Percentiles rank a stretch among this genome's conserved stretches.
phyloP scores from a whole-genome alignment of 2,888 invertebrate species.

The Rhopalosiphum nymphaeae region DNA sequence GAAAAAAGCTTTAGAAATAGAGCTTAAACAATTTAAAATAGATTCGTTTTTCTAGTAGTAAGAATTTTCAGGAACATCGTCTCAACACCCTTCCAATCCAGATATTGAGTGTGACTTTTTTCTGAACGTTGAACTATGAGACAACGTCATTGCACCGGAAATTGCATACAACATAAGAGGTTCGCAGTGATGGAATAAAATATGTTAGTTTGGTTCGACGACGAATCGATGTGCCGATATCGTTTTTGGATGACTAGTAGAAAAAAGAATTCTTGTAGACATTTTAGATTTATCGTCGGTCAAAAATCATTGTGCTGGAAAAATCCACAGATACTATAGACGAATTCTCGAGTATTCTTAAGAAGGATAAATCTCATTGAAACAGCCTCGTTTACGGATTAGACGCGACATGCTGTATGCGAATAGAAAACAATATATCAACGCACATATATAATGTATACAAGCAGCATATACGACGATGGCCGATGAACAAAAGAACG shows the following conservation, averaged over 20 bases:
- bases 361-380: not conserved
- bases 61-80: not conserved
- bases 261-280: not conserved
- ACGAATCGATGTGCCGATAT: not conserved
- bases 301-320: not conserved
- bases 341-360: not conserved
- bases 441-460: not conserved
- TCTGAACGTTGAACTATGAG: not conserved
- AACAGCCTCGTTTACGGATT: not conserved
- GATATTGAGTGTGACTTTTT: not conserved
- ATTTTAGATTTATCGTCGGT: constrained; percentile 6
- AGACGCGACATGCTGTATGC: not conserved
- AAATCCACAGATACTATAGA: not conserved
- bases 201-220: not conserved
- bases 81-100: not conserved
- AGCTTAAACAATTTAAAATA: not conserved
- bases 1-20: not conserved
- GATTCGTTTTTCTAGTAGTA: not conserved
- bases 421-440: not conserved
- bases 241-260: not conserved
- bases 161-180: not conserved
- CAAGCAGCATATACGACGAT: not conserved
- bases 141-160: not conserved
- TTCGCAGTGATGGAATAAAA: not conserved
- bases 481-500: not conserved